Evolutionary conservation across 2,797 vertebrate genomes (phyloP), one percentile per base, ranked within the genome.

Genomic region (Hozukius guyotensis): DNA sequence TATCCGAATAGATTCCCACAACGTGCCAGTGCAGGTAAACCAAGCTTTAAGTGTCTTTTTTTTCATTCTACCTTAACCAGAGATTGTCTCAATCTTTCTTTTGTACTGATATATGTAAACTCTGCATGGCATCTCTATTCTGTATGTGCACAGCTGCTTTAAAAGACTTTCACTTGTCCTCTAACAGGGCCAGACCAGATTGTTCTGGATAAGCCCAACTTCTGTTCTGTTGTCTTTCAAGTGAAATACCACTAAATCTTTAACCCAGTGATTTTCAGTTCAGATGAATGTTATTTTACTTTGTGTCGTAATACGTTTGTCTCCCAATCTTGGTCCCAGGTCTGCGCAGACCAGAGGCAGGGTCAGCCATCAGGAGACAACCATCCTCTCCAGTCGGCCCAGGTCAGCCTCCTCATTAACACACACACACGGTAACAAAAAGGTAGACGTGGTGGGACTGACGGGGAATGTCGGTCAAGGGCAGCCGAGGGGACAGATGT

Each of bases 1-100:
- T 95, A 93, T 91, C 75, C 94, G 55, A 96, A 91, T 93, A 96
- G 92, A 94, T 96, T 94, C 83, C 89, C 93, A 82, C 92, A 95
- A 32, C 89, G 57, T 27, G 60, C 90, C 82, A 93, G 84, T 63
- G 67, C 96, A 97, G 97, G 97, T 97, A 96, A 97, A 90, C 85
- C 65, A 76, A 57, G 8, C 65, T 78, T 80, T 46, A 22, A 69
- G 74, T 79, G 64, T 86, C 25, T 42, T 72, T 29, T 29, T 70
- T 64, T 67, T 34, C 10, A 36, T 67, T 85, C 34, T 75, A 16
- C 9, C 22, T 67, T 53, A 36, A 9, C 12, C 20, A 70, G 8
- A 68, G 66, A 64, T 42, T 71, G 12, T 72, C 46, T 81, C 24
- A 64, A 55, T 61, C 25, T 72, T 80, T 27, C 29, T 55, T 78